phyloP scores from a whole-genome alignment of 2,113 vertebrate genomes.

The Mobula birostris region DNA sequence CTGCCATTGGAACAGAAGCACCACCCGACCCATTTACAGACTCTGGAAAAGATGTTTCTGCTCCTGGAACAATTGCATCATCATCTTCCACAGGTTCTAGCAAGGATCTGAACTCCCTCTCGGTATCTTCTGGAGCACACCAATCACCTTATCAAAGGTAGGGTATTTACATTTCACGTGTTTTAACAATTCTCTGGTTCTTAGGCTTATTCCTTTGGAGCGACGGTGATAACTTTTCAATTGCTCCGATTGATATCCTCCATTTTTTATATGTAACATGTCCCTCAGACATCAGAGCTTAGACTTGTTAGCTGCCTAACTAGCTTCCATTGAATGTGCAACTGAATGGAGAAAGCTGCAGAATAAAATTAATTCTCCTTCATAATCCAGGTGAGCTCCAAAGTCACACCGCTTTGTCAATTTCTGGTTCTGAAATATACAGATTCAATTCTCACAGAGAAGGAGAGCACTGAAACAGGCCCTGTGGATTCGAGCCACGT shows the following conservation, averaged over 20 bases:
- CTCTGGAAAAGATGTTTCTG: not conserved
- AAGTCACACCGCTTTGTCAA: not conserved
- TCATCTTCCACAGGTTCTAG: not conserved
- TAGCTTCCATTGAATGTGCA: not conserved
- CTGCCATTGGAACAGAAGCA: not conserved
- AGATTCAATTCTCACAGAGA: not conserved
- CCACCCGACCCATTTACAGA: not conserved
- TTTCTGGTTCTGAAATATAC: not conserved
- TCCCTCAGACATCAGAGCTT: not conserved
- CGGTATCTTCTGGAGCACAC: not conserved
- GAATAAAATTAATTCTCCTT: not conserved
- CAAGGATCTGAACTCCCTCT: not conserved
- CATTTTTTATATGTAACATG: not conserved
- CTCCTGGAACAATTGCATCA: no score
- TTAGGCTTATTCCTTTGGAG: not conserved
- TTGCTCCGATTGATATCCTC: not conserved
- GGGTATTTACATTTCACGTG: not conserved
- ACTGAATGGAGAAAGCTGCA: not conserved
- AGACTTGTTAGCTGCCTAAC: not conserved
- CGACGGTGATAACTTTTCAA: not conserved
- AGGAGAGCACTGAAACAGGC: no score
- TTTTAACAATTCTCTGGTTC: not conserved
- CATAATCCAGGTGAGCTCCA: not conserved
- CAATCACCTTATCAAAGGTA: conserved; percentile 14
- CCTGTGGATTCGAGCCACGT: no score